These are phyloP conservation scores for Papilio machaon DNA, from an alignment of 1,140 invertebrate species.

Conservation along the genomic window DNA sequence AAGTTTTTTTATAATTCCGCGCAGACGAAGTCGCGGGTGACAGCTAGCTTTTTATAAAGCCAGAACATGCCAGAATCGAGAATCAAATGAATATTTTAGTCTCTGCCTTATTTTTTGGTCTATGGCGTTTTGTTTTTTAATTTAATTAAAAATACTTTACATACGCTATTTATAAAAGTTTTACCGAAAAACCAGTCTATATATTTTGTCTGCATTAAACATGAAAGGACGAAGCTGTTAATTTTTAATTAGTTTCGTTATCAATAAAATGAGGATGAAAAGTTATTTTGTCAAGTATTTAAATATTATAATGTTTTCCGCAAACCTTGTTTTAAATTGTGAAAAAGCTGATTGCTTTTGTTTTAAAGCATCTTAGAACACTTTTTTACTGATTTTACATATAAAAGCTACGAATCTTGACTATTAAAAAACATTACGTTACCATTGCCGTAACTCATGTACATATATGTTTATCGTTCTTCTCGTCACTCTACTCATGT, in stretches of 20 bases:
- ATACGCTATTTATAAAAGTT: not conserved
- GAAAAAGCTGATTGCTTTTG: not conserved
- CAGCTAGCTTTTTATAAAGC: too few species aligned
- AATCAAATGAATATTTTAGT: too few species aligned
- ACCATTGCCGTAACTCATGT: too few species aligned
- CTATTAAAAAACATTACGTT: too few species aligned
- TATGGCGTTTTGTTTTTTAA: too few species aligned
- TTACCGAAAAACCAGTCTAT: not conserved
- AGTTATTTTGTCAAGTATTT: not conserved
- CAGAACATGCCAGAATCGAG: too few species aligned
- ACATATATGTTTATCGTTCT: too few species aligned
- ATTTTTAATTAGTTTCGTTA: not conserved
- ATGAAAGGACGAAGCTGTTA: slow-evolving; percentile 4
- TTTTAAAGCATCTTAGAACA: not conserved
- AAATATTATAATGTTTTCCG: not conserved
- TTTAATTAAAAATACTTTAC: not conserved
- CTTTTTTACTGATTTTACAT: too few species aligned
- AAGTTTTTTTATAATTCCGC: too few species aligned
- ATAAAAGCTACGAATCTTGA: too few species aligned
- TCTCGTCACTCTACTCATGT: too few species aligned
- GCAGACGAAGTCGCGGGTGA: too few species aligned
- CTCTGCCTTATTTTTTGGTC: not conserved
- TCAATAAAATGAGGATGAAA: not conserved
- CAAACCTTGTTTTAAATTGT: not conserved
- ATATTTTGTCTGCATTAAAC: not conserved